phyloP scores from a whole-genome alignment of 2,113 vertebrate genomes.

The Proteles cristata region DNA sequence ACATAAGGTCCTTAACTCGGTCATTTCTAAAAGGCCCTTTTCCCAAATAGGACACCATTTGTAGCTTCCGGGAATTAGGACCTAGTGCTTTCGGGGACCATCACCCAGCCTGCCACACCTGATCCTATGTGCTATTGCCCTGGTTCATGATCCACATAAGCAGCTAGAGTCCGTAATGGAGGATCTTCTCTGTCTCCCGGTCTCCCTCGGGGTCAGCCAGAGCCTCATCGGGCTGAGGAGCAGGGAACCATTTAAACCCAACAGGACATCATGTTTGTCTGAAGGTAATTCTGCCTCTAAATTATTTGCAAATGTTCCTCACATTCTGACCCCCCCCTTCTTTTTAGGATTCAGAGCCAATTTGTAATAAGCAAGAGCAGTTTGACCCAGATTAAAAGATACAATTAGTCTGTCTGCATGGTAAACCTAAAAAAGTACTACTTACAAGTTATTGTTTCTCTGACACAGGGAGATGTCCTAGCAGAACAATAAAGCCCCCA shows the following conservation, averaged over 20 bases:
- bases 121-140: too few relatives aligned
- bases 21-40: not conserved
- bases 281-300: slow-evolving; percentile 80
- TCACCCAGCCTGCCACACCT: not conserved
- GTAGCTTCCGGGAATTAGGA: not conserved
- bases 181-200: not conserved
- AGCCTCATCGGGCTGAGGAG: not conserved
- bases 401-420: slow-evolving; percentile 91
- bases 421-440: slow-evolving; percentile 89
- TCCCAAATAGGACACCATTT: not conserved
- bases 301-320: slow-evolving; percentile 86
- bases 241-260: not conserved
- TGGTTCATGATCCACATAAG: not conserved
- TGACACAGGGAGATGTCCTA: slow-evolving; percentile 87
- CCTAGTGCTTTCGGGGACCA: not conserved
- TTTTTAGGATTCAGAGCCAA: slow-evolving; percentile 82
- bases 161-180: not conserved
- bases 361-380: slow-evolving; percentile 89
- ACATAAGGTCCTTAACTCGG: not conserved
- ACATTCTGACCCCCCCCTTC: not conserved
- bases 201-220: not conserved
- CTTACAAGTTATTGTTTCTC: slow-evolving; percentile 90
- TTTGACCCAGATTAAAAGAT: slow-evolving; percentile 92
- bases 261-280: slow-evolving; percentile 77
- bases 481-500: slow-evolving; percentile 86